phyloP scores from a whole-genome alignment of 2,797 vertebrate genomes.

The Coregonus sp. region DNA sequence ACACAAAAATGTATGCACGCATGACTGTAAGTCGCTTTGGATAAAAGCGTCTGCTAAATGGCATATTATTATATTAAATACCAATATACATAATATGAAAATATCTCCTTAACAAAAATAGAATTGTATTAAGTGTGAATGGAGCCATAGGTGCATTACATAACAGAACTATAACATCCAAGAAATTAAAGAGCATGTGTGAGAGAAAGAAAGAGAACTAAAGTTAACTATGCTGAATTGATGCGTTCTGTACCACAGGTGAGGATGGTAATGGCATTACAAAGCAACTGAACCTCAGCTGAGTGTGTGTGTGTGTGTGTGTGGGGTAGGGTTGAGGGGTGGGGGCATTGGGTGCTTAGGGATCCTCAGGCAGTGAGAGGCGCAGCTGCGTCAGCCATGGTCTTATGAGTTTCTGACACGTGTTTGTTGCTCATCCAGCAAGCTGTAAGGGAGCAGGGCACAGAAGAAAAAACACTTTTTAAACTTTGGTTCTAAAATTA shows the following conservation, averaged over 20 bases:
- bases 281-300: not conserved
- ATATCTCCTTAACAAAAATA: no score
- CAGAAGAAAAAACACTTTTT: not conserved
- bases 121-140: not conserved
- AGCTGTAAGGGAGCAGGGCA: not conserved
- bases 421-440: not conserved
- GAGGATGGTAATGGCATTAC: not conserved
- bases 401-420: not conserved
- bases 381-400: not conserved
- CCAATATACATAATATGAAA: no score
- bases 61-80: no score
- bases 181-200: not conserved
- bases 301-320: not conserved
- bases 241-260: not conserved
- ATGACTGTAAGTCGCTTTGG: no score
- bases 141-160: not conserved
- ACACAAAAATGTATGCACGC: no score
- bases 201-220: not conserved
- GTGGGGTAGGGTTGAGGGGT: not conserved
- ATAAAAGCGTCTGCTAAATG: no score
- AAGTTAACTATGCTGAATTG: not conserved
- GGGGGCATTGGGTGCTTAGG: not conserved
- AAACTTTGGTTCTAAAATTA: not conserved
- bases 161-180: not conserved
- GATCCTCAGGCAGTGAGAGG: slow-evolving; percentile 4